Percentiles rank a stretch among this genome's conserved stretches.
Conservation (phyloP, 2,888 invertebrate species). For the Homarus gammarus region DNA sequence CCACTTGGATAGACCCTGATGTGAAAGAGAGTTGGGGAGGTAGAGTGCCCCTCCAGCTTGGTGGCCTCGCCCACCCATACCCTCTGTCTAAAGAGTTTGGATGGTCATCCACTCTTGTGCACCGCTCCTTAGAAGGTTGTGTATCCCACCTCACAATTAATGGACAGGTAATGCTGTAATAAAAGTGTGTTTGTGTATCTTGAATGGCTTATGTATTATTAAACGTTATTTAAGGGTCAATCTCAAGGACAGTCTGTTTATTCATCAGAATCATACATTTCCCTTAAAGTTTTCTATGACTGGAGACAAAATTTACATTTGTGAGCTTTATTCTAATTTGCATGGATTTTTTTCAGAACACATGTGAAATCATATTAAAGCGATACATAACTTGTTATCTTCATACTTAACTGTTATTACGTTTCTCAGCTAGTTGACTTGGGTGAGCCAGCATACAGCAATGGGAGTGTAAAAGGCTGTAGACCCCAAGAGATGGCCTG, state of each 20-base stretch:
- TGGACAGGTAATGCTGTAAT: slow-evolving; percentile 15
- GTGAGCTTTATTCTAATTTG: too few relatives aligned
- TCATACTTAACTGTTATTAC: background rate
- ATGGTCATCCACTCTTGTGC: slow-evolving; percentile 1
- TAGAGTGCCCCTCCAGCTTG: slow-evolving; percentile 41
- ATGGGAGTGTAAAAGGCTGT: slow-evolving; percentile 87
- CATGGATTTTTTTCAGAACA: too few relatives aligned
- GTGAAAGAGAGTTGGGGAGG: slow-evolving; percentile 17
- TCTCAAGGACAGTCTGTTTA: too few relatives aligned
- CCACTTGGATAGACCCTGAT: slow-evolving; percentile 1
- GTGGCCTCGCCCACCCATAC: slow-evolving; percentile 44
- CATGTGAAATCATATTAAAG: too few relatives aligned
- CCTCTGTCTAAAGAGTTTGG: slow-evolving; percentile 17
- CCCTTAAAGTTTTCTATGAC: too few relatives aligned
- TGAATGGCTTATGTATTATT: too few relatives aligned
- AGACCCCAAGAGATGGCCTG: slow-evolving; percentile 48
- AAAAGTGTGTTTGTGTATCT: too few relatives aligned
- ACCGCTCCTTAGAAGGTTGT: slow-evolving; percentile 18
- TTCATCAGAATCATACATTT: too few relatives aligned
- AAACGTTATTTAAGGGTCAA: too few relatives aligned
- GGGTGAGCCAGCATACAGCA: slow-evolving; percentile 87
- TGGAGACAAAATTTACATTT: too few relatives aligned
- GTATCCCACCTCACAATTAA: slow-evolving; percentile 39
- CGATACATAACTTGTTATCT: too few relatives aligned
- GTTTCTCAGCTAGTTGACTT: slow-evolving; percentile 81